Base-by-base conservation (phyloP, 2,888 invertebrate genomes). In the Tethea ocularis region DNA sequence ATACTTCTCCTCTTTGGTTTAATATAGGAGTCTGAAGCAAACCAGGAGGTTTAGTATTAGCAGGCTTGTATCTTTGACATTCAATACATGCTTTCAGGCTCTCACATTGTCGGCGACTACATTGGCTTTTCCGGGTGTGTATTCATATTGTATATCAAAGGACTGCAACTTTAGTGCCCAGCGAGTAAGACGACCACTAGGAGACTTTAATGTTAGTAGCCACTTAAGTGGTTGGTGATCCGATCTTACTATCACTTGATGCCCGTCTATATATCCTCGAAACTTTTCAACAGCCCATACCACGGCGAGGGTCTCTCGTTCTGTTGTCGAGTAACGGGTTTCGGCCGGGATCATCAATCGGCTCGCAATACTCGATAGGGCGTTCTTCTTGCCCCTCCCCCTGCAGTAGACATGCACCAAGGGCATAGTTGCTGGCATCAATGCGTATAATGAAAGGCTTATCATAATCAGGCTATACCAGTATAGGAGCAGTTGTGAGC, bases 181-280 rank as follows among this genome's bases (percentile, higher is more conserved):
- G 22, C 89, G 64, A 0, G 83, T 83, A 0, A 93, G 62, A 24
- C 89, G 60, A 26, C 87, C 86, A 8, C 76, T 72, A 0, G 84
- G 82, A n/a, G 88, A 75, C 62, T 88, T 87, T 1, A 89, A 41
- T 0, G 72, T 67, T 62, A 86, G 64, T 7, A 93, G 63, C 86
- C 88, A 91, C 57, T 74, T 74, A 10, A 94, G 69, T 0, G 91
- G 84, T 64, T 84, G 83, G 63, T 90, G 91, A 64, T 91, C 90
- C 0, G 81, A 86, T 2, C 69, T 61, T 0, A 91, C 69, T 0
- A 64, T 64, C 77, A 67, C 29, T 70, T 73, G 87, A 80, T 87
- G 51, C 80, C 71, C 55, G 73, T 86, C 58, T 80, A 74, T 60
- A 84, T 71, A 63, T 67, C 83, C 66, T 2, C 72, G 52, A 51